phyloP scores from a whole-genome alignment of 2,113 vertebrate species.

The Balaenoptera acutorostrata region DNA sequence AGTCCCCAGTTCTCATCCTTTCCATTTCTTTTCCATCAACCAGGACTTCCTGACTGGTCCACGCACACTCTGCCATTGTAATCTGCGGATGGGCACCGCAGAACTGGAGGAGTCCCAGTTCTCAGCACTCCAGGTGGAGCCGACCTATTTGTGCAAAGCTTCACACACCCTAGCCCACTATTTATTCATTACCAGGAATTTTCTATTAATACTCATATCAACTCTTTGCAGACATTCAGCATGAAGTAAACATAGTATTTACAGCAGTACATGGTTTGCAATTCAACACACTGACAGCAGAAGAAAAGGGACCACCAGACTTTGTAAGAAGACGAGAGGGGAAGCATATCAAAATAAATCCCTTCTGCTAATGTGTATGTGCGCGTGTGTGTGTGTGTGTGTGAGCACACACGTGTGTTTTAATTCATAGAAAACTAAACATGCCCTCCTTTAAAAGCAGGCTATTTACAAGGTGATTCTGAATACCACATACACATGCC shows the following conservation, averaged over 20 bases:
- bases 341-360: conserved; percentile 27
- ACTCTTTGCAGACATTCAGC: conserved; percentile 41
- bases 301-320: conserved; percentile 31
- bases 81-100: neutral
- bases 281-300: conserved; percentile 33
- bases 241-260: conserved; percentile 51
- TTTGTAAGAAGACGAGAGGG: neutral
- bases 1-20: neutral
- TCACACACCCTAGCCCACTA: neutral
- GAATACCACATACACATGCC: neutral
- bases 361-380: neutral
- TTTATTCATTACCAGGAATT: neutral
- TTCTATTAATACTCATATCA: neutral
- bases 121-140: neutral
- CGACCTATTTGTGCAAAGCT: neutral
- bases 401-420: neutral
- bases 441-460: conserved; percentile 27
- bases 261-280: conserved; percentile 37
- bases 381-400: neutral
- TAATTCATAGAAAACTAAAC: conserved; percentile 54
- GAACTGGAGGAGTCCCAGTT: neutral
- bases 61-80: neutral
- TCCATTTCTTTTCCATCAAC: neutral
- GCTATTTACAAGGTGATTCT: conserved; percentile 38
- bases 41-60: neutral